Evolutionary conservation across 2,797 vertebrate genomes (phyloP), one percentile per base, ranked within the genome.

Genomic region (Enteromius paludinosus): DNA sequence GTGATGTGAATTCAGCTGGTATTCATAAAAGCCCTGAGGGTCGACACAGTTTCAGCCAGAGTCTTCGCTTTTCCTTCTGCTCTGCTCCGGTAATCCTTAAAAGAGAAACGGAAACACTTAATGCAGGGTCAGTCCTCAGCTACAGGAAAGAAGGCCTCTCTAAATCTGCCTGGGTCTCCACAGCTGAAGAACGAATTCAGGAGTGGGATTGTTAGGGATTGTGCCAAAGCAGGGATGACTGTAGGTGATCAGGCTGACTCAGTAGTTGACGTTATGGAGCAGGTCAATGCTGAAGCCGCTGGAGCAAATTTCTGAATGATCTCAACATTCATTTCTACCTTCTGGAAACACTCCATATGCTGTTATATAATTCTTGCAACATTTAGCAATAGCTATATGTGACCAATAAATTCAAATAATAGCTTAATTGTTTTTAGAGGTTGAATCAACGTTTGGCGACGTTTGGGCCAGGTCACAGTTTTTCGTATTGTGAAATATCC

Each of bases 41-140:
- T 35, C 72, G 65, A 79, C 38, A 28, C 38, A 15, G 79, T 66
- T 28, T 77, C 68, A 62, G 64, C 77, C 38, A 38, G 41, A 65
- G 66, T 86, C 52, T 75, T 75, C 64, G 20, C 83, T 62, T 71
- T 68, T 81, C 80, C 72, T 71, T 45, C 83, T 73, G 66, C 35
- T 52, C 81, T 72, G 70, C 61, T 62, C 82, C 71, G 49, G 83
- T 86, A 89, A 90, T 87, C 81, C 78, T 85, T 74, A 82, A 85
- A 87, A 88, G 47, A 84, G 35, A 84, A 78, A 79, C 85, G 89
- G 89, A 89, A 89, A 75, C 35, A 64, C 85, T 84, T 89, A 89
- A 87, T 87, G 72, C 84, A 47, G 62, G 79, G 84, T 89, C 85
- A 87, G 85, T 79, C 81, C 77, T 78, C 80, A 79, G 83, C 66